A percentile compares a stretch with the other conserved stretches of the same genome.
Evolutionary conservation across 2,113 vertebrate species (phyloP).

Genomic region (Tupaia chinensis): DNA sequence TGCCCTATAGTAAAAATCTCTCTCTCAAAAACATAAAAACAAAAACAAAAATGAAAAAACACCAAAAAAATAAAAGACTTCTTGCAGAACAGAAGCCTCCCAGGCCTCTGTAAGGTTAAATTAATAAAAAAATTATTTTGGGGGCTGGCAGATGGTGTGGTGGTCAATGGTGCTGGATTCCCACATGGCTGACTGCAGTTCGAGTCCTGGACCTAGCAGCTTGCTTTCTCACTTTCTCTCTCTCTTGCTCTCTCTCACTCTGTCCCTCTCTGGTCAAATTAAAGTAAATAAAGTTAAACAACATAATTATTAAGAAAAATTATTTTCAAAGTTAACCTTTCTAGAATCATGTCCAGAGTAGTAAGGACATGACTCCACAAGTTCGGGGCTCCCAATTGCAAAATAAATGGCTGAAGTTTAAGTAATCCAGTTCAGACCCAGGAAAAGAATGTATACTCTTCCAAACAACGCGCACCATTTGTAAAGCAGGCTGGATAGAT

Average conservation of each 20-base stretch:
- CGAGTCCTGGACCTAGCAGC: no score
- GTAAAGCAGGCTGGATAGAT: neutral
- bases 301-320: neutral
- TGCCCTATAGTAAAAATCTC: no score
- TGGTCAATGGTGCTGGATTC: no score
- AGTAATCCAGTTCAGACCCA: neutral
- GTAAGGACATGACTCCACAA: neutral
- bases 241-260: no score
- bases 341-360: neutral
- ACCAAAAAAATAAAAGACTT: neutral
- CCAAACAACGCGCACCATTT: neutral
- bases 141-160: no score
- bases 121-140: neutral
- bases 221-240: no score
- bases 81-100: neutral
- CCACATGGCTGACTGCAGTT: no score
- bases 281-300: no score
- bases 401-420: conserved; percentile 32
- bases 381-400: neutral
- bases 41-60: neutral
- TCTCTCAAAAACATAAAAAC: no score
- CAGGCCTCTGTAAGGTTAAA: neutral
- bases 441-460: neutral
- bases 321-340: neutral
- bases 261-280: no score